Percentiles rank a stretch among this genome's conserved stretches.
These are phyloP conservation scores for Spatulosminthurus flaviceps DNA, from an alignment of 2,888 invertebrate genomes.

Conservation along the genomic window DNA sequence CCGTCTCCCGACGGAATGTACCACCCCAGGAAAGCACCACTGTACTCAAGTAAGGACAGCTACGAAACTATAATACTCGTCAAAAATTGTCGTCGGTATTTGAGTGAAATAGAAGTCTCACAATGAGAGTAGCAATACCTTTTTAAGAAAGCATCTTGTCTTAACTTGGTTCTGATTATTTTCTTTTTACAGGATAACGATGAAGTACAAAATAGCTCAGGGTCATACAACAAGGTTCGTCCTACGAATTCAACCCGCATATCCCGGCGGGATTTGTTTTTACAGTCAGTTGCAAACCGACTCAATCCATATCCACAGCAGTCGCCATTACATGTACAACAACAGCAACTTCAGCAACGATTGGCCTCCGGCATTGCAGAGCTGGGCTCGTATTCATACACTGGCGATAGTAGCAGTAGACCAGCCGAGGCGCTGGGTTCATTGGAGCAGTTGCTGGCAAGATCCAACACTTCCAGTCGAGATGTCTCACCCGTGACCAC, in stretches of 20 bases:
- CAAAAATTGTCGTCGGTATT: too few species aligned
- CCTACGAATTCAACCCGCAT: constrained; percentile 47
- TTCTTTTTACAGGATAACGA: constrained; percentile 45
- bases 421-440: background rate
- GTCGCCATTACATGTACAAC: constrained; percentile 16
- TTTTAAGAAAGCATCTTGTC: background rate
- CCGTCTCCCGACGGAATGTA: constrained; percentile 76
- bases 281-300: constrained; percentile 51
- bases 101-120: too few species aligned
- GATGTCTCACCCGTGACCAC: constrained; percentile 51
- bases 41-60: constrained; percentile 69
- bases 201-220: constrained; percentile 46
- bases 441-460: constrained; percentile 27
- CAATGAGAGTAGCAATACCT: too few species aligned
- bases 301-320: constrained; percentile 47
- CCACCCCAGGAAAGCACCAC: constrained; percentile 79
- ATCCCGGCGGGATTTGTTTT: constrained; percentile 52
- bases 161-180: too few species aligned
- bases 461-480: constrained; percentile 38
- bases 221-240: constrained; percentile 41
- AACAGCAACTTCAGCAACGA: constrained; percentile 29
- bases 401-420: background rate
- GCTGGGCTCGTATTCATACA: background rate
- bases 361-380: background rate
- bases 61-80: background rate